Evolutionary conservation across 2,113 vertebrate genomes (phyloP), one percentile per base, ranked within the genome.

Genomic region (Leptobrachium leishanense): DNA sequence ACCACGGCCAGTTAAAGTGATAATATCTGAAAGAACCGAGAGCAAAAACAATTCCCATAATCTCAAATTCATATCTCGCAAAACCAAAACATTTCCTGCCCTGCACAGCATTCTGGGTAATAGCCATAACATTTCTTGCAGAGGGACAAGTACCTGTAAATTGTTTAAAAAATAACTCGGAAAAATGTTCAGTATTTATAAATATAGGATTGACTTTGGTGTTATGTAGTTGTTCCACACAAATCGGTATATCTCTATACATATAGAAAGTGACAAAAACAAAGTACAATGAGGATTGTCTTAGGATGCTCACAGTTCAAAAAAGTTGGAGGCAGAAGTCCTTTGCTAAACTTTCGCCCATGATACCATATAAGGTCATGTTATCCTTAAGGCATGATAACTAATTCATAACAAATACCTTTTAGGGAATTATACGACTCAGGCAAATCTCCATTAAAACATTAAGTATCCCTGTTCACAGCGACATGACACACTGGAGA

Each of bases 381-480:
- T 96, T 95, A 92, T 92, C 87, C 89, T 93, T 88, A 86, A 94
- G 91, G 87, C 84, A 93, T 88, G 93, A 94, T 90, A 95, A 92
- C 91, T 92, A 90, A 95, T 87, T 89, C 95, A 94, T 96, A 97
- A 96, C 95, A 96, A 96, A 95, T 93, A 91, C 97, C 97, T 95
- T 98, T 94, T 98, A 98, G 94, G 96, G 97, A 95, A 96, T 59
- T 59, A 68, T 92, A 92, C 90, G 79, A 86, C 92, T 92, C 88
- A 87, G 86, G 89, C 88, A 84, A 88, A 87, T 72, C 82, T 81
- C 84, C 84, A 87, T 89, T 89, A 85, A 86, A 89, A 89, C 10
- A 74, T 73, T n/a, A 64, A 50, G 4, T 5, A 8, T 50, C 88
- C 65, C 67, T 31, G 10, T 31, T 39, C 6, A 64, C n/a, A 64